These are phyloP conservation scores for Rhyacophila evoluta DNA, from an alignment of 2,888 invertebrate genomes.

Conservation along the genomic window DNA sequence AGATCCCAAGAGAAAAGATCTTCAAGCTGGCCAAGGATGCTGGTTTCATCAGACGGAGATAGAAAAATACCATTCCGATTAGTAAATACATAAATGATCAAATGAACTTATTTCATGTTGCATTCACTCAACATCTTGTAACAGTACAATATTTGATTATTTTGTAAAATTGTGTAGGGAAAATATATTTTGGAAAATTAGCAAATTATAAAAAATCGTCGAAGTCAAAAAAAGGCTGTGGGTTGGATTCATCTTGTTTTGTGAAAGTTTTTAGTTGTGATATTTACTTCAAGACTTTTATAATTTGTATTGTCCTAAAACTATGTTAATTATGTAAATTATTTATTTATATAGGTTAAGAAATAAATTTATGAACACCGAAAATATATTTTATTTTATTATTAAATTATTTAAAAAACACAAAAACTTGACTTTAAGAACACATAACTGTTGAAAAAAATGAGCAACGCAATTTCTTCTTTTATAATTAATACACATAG, in stretches of 20 bases:
- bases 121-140: no score
- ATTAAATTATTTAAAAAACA: neutral
- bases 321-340: constrained; percentile 9
- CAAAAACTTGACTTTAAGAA: no score
- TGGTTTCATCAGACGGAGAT: constrained; percentile 68
- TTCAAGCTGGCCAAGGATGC: constrained; percentile 81
- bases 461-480: no score
- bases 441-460: no score
- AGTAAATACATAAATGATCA: no score
- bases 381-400: neutral
- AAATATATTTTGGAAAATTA: neutral
- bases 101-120: no score
- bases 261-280: neutral
- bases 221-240: neutral
- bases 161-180: neutral
- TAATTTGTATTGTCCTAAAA: neutral
- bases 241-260: neutral
- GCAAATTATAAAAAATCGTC: neutral
- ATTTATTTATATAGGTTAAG: constrained; percentile 26
- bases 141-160: no score
- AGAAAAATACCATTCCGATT: no score
- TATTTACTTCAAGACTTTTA: neutral
- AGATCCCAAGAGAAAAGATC: constrained; percentile 82
- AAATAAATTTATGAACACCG: neutral
- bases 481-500: no score